phyloP scores from a whole-genome alignment of 2,888 invertebrate genomes.

The Margaritifera margaritifera region DNA sequence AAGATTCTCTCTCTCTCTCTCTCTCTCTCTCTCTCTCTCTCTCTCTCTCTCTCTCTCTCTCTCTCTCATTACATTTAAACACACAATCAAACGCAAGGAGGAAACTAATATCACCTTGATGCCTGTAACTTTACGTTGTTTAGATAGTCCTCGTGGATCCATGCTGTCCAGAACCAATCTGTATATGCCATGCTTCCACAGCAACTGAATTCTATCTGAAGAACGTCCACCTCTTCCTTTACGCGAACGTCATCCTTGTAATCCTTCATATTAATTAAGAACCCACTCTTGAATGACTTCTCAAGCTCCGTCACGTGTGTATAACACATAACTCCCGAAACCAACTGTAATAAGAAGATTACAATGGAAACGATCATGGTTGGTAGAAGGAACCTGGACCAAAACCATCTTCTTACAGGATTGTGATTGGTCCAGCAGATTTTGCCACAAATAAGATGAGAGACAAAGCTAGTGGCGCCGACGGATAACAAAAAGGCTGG shows the following conservation, averaged over 20 bases:
- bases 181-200: slow-evolving; percentile 64
- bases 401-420: slow-evolving; percentile 32
- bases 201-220: slow-evolving; percentile 64
- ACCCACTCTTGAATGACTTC: slow-evolving; percentile 45
- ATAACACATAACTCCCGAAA: slow-evolving; percentile 45
- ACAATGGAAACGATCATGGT: slow-evolving; percentile 28
- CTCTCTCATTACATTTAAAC: too few relatives aligned
- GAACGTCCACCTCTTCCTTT: slow-evolving; percentile 59
- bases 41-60: too few relatives aligned
- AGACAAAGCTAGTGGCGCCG: slow-evolving; percentile 39
- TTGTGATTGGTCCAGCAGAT: slow-evolving; percentile 32
- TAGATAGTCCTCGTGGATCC: slow-evolving; percentile 53
- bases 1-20: too few relatives aligned
- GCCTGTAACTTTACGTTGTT: slow-evolving; percentile 5
- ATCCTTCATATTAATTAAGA: slow-evolving; percentile 48
- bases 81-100: too few relatives aligned
- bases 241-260: slow-evolving; percentile 50
- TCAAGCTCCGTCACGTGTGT: slow-evolving; percentile 39
- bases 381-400: slow-evolving; percentile 33
- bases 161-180: slow-evolving; percentile 65
- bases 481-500: slow-evolving; percentile 46
- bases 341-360: slow-evolving; percentile 38
- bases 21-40: too few relatives aligned
- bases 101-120: neutral
- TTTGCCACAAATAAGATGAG: slow-evolving; percentile 38